Conservation (phyloP, 2,113 vertebrate genomes). For the Tupaia chinensis region DNA sequence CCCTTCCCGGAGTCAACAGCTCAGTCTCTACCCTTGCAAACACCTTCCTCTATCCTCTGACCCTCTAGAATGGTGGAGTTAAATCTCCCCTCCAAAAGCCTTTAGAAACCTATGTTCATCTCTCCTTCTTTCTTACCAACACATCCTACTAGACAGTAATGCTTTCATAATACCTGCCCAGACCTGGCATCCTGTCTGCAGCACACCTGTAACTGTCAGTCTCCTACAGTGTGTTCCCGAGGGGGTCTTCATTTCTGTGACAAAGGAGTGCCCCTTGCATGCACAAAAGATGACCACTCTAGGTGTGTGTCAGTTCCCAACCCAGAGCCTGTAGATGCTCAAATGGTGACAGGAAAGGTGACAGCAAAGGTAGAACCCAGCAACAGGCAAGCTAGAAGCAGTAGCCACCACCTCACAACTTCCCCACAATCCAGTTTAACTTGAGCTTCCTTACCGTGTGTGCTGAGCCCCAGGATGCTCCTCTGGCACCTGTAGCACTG, state of each 20-base stretch:
- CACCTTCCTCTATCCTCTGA: not conserved
- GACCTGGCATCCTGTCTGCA: not conserved
- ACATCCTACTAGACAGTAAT: not conserved
- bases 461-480: not conserved
- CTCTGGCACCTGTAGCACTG: not conserved
- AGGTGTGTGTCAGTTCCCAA: not conserved
- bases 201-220: not conserved
- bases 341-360: conserved; percentile 35
- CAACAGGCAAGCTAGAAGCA: not conserved
- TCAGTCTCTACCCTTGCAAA: not conserved
- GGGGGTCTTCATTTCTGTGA: not conserved
- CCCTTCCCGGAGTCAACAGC: not conserved
- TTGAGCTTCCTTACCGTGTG: not conserved
- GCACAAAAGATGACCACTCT: not conserved
- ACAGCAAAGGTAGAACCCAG: conserved; percentile 23
- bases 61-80: not conserved
- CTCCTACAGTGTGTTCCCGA: not conserved
- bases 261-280: not conserved
- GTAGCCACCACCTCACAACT: not conserved
- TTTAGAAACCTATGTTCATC: not conserved
- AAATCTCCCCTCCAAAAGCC: not conserved
- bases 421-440: not conserved
- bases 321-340: not conserved
- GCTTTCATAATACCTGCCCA: not conserved
- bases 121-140: not conserved